Evolutionary conservation across 2,113 vertebrate genomes (phyloP).

Genomic region (Lepisosteus osseus): DNA sequence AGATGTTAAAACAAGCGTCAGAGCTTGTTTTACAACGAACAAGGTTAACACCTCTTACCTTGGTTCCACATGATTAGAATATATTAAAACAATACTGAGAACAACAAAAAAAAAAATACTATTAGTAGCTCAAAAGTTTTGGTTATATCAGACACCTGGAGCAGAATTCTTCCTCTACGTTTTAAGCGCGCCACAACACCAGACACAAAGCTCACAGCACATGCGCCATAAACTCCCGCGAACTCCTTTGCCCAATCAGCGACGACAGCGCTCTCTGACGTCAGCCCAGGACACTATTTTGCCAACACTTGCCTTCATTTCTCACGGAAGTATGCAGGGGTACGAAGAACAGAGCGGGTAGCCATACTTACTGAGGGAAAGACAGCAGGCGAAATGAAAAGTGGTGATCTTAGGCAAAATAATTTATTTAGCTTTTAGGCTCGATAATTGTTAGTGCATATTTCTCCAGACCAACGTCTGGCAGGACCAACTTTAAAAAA

Average conservation of each 20-base stretch:
- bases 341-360: no score
- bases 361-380: no score
- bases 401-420: no score
- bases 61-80: constrained; percentile 58
- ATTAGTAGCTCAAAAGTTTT: background rate
- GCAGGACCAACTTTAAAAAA: no score
- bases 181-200: background rate
- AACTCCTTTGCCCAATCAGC: constrained; percentile 28
- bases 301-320: no score
- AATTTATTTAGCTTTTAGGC: no score
- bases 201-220: constrained; percentile 31
- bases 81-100: background rate
- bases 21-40: constrained; percentile 24
- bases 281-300: background rate
- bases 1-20: background rate
- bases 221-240: constrained; percentile 52
- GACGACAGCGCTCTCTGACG: background rate
- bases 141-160: background rate
- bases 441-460: no score
- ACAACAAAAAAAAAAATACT: background rate
- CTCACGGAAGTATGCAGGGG: no score
- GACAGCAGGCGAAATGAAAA: no score
- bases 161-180: background rate
- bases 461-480: no score
- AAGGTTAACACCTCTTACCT: constrained; percentile 42